phyloP scores from a whole-genome alignment of 2,888 invertebrate species.

The Steinernema carpocapsae region DNA sequence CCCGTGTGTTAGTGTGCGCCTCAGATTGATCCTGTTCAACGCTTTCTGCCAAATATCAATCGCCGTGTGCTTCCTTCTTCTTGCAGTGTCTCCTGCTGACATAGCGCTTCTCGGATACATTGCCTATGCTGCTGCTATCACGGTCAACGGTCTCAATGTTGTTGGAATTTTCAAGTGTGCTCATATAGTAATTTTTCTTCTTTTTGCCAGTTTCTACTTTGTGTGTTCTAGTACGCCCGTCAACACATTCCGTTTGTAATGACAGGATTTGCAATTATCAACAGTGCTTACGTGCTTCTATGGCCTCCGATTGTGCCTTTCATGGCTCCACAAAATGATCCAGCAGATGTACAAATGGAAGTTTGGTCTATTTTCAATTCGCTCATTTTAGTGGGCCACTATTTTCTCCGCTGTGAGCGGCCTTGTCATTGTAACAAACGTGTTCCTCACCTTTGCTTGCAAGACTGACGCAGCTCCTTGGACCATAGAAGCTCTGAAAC shows the following conservation, averaged over 20 bases:
- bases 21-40: constrained; percentile 37
- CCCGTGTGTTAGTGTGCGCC: constrained; percentile 47
- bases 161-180: constrained; percentile 56
- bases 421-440: constrained; percentile 13
- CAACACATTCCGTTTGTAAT: constrained; percentile 36
- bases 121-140: constrained; percentile 56
- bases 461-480: constrained; percentile 34
- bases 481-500: constrained; percentile 1
- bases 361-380: background rate
- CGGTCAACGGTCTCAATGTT: constrained; percentile 54
- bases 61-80: constrained; percentile 47
- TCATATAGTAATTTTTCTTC: constrained; percentile 45
- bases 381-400: constrained; percentile 28
- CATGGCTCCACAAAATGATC: background rate
- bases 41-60: constrained; percentile 27
- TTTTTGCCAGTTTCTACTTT: background rate
- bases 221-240: constrained; percentile 30
- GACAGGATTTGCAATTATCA: constrained; percentile 2
- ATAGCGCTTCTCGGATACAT: constrained; percentile 46
- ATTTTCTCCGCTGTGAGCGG: constrained; percentile 29
- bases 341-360: background rate
- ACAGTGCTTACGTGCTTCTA: background rate
- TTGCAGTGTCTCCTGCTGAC: constrained; percentile 44
- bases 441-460: constrained; percentile 33
- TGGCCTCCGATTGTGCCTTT: background rate